Percentiles rank a stretch among this genome's conserved stretches.
These are phyloP conservation scores for Zeus faber DNA, from an alignment of 2,113 vertebrate species.

Conservation along the genomic window DNA sequence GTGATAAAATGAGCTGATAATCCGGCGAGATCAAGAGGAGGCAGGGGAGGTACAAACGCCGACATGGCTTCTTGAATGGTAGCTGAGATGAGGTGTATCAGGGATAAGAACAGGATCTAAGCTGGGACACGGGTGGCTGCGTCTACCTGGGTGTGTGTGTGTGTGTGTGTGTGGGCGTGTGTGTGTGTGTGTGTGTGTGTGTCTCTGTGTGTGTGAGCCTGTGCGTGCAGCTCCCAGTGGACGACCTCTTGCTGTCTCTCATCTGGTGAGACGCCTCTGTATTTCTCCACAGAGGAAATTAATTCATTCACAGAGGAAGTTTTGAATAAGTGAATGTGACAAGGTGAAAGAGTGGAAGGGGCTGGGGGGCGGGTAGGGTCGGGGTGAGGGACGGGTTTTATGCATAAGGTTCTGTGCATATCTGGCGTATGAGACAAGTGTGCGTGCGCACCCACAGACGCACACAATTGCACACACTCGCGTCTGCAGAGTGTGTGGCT, in stretches of 20 bases:
- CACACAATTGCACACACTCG: not conserved
- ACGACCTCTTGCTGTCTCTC: conserved; percentile 58
- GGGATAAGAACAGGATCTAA: not conserved
- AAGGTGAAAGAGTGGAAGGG: conserved; percentile 56
- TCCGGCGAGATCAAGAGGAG: conserved; percentile 9
- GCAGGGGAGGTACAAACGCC: conserved; percentile 28
- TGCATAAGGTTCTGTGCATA: conserved; percentile 54
- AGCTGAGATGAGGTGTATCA: not conserved
- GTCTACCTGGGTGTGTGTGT: not conserved
- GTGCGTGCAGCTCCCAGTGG: conserved; percentile 46
- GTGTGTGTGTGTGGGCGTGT: not conserved
- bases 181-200: not conserved
- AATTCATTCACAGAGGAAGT: conserved; percentile 59
- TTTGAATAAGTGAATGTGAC: conserved; percentile 68
- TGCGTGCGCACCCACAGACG: conserved; percentile 7
- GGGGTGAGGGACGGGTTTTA: conserved; percentile 49
- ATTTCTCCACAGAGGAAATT: conserved; percentile 36
- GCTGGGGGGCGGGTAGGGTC: conserved; percentile 40
- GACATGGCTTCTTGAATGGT: too few species aligned
- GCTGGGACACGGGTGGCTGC: not conserved
- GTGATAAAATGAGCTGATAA: conserved; percentile 11
- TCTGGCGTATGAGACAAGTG: conserved; percentile 50
- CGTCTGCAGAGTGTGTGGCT: conserved; percentile 40
- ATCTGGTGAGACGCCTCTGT: conserved; percentile 38
- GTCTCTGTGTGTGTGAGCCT: conserved; percentile 21